Percentiles rank a stretch among this genome's conserved stretches.
These are phyloP conservation scores for Porphyrio hochstetteri DNA, from an alignment of 2,113 vertebrate species.

Conservation along the genomic window DNA sequence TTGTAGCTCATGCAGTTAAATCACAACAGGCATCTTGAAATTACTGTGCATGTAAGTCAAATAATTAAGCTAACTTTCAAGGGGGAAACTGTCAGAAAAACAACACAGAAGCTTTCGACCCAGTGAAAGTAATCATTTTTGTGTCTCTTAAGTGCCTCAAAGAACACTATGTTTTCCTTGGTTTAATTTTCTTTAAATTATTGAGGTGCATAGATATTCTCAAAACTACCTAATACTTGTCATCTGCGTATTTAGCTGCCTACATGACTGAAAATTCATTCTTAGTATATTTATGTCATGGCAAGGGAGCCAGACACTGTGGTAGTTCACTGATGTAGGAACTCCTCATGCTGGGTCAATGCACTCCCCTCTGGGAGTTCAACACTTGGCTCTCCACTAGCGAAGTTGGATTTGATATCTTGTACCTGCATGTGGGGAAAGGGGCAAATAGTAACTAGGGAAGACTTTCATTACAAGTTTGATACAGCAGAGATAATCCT, in stretches of 20 bases:
- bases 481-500: neutral
- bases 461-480: neutral
- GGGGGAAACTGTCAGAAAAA: neutral
- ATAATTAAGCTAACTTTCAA: slow-evolving; percentile 1
- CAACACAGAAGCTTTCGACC: neutral
- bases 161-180: accelerated
- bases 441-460: neutral
- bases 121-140: neutral
- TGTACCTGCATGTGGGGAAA: neutral
- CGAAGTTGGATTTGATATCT: neutral
- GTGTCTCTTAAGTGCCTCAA: neutral
- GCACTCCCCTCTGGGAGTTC: neutral
- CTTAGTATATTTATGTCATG: neutral
- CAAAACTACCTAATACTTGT: neutral
- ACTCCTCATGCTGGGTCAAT: neutral
- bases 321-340: neutral
- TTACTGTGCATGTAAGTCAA: neutral
- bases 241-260: neutral
- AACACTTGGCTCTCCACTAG: neutral
- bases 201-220: neutral
- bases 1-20: slow-evolving; percentile 6
- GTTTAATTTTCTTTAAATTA: neutral
- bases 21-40: slow-evolving; percentile 4
- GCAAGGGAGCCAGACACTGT: neutral
- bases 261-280: neutral